These are phyloP conservation scores for Eulithis testata DNA, from an alignment of 2,888 invertebrate genomes.

Conservation along the genomic window DNA sequence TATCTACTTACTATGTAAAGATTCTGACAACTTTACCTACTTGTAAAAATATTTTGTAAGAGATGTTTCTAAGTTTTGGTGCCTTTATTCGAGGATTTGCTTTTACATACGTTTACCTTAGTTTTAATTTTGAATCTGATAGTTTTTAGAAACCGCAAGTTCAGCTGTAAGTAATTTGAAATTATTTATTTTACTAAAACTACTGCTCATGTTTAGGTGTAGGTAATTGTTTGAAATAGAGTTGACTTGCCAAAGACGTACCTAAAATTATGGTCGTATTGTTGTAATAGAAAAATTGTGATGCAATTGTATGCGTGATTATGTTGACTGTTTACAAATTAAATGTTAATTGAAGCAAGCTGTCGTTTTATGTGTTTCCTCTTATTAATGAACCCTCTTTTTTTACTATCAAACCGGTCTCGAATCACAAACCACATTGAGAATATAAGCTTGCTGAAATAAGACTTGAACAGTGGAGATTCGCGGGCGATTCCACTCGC, in stretches of 20 bases:
- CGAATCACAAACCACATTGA: too few species aligned
- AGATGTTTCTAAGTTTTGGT: conserved; percentile 12
- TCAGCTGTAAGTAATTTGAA: conserved; percentile 19
- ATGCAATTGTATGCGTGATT: conserved; percentile 62
- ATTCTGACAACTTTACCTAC: conserved; percentile 14
- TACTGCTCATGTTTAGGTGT: conserved; percentile 30
- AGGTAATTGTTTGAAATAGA: conserved; percentile 44
- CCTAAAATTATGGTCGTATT: conserved; percentile 58
- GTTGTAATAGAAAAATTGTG: conserved; percentile 59
- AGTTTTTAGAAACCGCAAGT: conserved; percentile 34
- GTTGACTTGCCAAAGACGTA: conserved; percentile 71
- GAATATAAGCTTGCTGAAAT: too few species aligned
- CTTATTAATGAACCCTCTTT: too few species aligned
- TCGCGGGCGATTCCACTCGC: too few species aligned
- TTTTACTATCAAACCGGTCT: not conserved
- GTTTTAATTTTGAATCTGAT: conserved; percentile 36
- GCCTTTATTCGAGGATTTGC: conserved; percentile 14
- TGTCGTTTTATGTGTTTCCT: conserved; percentile 43
- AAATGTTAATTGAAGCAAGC: conserved; percentile 57
- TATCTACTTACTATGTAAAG: conserved; percentile 6
- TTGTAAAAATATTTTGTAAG: conserved; percentile 11
- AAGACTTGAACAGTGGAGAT: too few species aligned
- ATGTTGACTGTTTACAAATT: conserved; percentile 78
- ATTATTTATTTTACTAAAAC: conserved; percentile 36
- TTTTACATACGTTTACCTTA: conserved; percentile 7